Percentiles rank a stretch among this genome's conserved stretches.
Conservation (phyloP, 2,888 invertebrate genomes). For the Lithophane leautieri region DNA sequence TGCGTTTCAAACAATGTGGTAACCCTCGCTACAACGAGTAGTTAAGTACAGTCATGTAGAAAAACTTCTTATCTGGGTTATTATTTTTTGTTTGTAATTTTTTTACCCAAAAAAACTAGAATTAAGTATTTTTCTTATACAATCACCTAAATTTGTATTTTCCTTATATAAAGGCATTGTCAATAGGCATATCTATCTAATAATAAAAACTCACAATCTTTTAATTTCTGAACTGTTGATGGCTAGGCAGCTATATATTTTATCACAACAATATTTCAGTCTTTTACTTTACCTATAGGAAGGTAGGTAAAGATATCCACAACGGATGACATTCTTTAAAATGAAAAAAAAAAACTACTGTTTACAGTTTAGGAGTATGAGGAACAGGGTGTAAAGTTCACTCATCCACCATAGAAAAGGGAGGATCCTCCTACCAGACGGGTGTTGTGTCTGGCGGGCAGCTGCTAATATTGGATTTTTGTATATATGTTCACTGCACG, state of each 20-base stretch:
- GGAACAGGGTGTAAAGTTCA: too few relatives aligned
- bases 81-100: neutral
- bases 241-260: neutral
- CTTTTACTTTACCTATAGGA: neutral
- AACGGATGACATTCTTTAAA: neutral
- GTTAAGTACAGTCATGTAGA: slow-evolving; percentile 4
- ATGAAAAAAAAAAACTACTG: neutral
- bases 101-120: neutral
- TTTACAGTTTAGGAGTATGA: too few relatives aligned
- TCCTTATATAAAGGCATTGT: neutral
- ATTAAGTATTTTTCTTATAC: neutral
- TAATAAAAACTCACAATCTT: neutral
- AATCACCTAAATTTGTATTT: neutral
- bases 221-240: neutral
- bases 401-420: too few relatives aligned
- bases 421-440: too few relatives aligned
- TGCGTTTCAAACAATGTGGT: slow-evolving; percentile 50
- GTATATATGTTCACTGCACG: too few relatives aligned
- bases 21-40: slow-evolving; percentile 16
- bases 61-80: neutral
- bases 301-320: neutral
- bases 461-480: too few relatives aligned
- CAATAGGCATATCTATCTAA: neutral
- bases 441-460: too few relatives aligned
- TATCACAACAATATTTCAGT: neutral